Conservation (phyloP, 2,888 invertebrate genomes). For the Gandaritis pyraliata region DNA sequence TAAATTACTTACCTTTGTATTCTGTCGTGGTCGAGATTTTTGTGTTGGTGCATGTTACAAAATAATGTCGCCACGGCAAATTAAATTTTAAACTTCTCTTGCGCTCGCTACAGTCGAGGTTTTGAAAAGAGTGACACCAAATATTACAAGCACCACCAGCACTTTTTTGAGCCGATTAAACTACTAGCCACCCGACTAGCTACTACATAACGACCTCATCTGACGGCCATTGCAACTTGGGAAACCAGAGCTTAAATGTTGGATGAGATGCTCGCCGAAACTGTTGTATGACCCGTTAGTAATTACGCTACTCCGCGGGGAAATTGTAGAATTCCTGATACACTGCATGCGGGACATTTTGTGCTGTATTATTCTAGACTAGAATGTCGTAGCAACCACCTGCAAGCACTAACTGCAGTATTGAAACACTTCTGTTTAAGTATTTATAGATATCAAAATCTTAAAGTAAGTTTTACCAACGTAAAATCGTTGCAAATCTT, state of each 20-base stretch:
- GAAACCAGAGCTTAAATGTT: slow-evolving; percentile 17
- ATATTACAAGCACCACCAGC: no score
- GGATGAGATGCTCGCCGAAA: slow-evolving; percentile 18
- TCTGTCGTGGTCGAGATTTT: slow-evolving; percentile 40
- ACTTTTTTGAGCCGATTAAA: no score
- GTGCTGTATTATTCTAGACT: neutral
- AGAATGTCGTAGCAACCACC: neutral
- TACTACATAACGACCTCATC: neutral
- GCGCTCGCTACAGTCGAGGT: neutral
- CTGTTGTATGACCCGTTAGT: slow-evolving; percentile 24
- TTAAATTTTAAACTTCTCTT: slow-evolving; percentile 30
- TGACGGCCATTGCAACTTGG: neutral
- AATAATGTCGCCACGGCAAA: slow-evolving; percentile 16
- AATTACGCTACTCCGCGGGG: slow-evolving; percentile 15
- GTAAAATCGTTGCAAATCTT: no score
- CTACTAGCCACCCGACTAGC: no score
- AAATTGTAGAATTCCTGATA: slow-evolving; percentile 9
- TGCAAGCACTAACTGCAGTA: no score
- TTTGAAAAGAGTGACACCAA: no score
- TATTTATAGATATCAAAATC: no score
- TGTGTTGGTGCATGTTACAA: slow-evolving; percentile 23
- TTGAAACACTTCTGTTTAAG: no score
- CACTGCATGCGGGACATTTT: slow-evolving; percentile 3
- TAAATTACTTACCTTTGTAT: slow-evolving; percentile 67
- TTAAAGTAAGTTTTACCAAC: no score